Conservation (phyloP, 2,113 vertebrate genomes). For the Neotragus moschatus region DNA sequence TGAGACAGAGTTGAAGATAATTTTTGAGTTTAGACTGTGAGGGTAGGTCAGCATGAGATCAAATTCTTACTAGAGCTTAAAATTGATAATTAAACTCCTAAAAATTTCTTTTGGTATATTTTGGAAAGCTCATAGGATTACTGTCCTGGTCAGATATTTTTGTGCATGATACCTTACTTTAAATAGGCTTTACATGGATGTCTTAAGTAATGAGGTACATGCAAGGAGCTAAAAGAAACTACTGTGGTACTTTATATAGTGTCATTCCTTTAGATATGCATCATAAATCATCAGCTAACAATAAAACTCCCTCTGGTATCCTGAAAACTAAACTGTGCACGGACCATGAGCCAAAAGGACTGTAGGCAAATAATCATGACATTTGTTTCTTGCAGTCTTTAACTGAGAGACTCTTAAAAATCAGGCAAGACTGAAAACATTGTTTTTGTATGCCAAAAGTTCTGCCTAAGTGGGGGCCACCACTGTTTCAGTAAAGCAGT, state of each 20-base stretch:
- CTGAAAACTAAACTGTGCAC: neutral
- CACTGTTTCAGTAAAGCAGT: neutral
- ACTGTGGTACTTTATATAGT: neutral
- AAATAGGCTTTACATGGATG: neutral
- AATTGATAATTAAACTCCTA: neutral
- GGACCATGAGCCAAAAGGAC: neutral
- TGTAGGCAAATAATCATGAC: neutral
- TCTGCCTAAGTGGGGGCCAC: neutral
- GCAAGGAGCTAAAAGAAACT: neutral
- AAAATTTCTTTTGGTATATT: neutral
- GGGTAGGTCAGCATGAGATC: neutral
- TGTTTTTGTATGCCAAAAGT: neutral
- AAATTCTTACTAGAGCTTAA: neutral
- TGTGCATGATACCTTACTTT: neutral
- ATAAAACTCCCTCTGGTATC: neutral
- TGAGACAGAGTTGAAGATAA: neutral
- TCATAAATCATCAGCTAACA: neutral
- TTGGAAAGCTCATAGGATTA: neutral
- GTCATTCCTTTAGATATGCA: neutral
- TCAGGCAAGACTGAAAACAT: neutral
- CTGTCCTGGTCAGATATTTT: neutral
- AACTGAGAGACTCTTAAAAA: neutral
- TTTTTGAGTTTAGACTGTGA: neutral
- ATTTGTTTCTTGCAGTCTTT: neutral
- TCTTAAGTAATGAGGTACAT: neutral